Evolutionary conservation across 1,140 invertebrate species (phyloP).

Genomic region (Zaprionus capensis): DNA sequence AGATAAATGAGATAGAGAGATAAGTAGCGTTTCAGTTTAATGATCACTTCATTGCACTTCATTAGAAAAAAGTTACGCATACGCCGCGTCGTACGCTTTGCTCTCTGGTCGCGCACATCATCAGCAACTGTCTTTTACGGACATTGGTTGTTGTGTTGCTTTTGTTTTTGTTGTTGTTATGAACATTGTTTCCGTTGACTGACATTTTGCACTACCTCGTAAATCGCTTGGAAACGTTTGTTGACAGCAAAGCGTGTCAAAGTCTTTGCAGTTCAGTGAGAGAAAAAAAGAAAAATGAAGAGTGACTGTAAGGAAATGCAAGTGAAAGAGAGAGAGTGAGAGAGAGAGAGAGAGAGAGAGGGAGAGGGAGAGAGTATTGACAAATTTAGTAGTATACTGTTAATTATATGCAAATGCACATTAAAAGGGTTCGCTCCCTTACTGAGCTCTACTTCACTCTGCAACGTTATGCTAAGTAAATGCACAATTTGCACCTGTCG

Average conservation of each 20-base stretch:
- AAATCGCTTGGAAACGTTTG: constrained; percentile 46
- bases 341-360: constrained; percentile 14
- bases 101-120: constrained; percentile 13
- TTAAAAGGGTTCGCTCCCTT: constrained; percentile 39
- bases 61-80: constrained; percentile 71
- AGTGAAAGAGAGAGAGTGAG: not conserved
- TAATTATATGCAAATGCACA: constrained; percentile 61
- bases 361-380: constrained; percentile 1
- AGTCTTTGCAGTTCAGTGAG: not conserved
- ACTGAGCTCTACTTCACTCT: not conserved
- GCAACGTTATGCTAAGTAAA: constrained; percentile 40
- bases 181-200: constrained; percentile 26
- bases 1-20: constrained; percentile 38
- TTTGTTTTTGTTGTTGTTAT: constrained; percentile 14
- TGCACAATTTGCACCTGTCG: constrained; percentile 32
- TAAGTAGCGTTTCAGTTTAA: constrained; percentile 33
- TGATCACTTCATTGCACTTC: constrained; percentile 47
- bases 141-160: constrained; percentile 31
- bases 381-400: constrained; percentile 5
- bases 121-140: constrained; percentile 33
- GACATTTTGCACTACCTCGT: constrained; percentile 31
- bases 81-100: constrained; percentile 47
- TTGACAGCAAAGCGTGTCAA: constrained; percentile 17
- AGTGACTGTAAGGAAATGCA: not conserved
- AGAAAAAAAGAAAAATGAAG: not conserved